Percentiles rank a stretch among this genome's conserved stretches.
Evolutionary conservation across 2,888 invertebrate genomes (phyloP).

Genomic region (Gnatocerus cornutus): DNA sequence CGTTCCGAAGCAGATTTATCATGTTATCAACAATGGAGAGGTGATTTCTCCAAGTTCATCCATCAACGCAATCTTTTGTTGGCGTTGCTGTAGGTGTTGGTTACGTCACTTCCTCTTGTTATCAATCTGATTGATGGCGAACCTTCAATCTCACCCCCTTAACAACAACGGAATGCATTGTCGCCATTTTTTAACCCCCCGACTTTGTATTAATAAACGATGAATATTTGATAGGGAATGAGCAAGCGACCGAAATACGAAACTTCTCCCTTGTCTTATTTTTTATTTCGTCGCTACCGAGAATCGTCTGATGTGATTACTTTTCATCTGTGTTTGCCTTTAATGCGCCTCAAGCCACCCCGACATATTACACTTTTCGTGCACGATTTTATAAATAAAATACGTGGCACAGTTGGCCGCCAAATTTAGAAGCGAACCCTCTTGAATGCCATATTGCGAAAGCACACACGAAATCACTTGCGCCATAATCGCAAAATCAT

Average conservation of each 20-base stretch:
- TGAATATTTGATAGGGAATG: constrained; percentile 35
- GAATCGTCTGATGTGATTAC: constrained; percentile 41
- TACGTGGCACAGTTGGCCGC: not conserved
- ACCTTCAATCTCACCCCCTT: constrained; percentile 46
- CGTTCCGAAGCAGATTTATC: constrained; percentile 47
- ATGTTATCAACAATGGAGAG: constrained; percentile 50
- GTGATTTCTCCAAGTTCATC: constrained; percentile 50
- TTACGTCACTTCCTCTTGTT: constrained; percentile 63
- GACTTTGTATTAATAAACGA: constrained; percentile 40
- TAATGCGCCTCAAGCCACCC: constrained; percentile 41
- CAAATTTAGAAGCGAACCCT: not conserved
- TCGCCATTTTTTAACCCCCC: constrained; percentile 36
- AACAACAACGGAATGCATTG: constrained; percentile 31
- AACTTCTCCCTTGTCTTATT: constrained; percentile 27
- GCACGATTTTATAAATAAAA: constrained; percentile 2
- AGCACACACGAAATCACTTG: not conserved
- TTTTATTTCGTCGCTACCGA: constrained; percentile 21
- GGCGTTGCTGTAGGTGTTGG: constrained; percentile 59
- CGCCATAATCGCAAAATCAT: not conserved
- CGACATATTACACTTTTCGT: constrained; percentile 32
- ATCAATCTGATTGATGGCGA: constrained; percentile 63
- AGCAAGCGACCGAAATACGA: constrained; percentile 3
- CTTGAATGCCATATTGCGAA: not conserved
- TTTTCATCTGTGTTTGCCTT: constrained; percentile 44
- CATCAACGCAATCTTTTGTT: constrained; percentile 51